These are phyloP conservation scores for Pterophyllum scalare DNA, from an alignment of 2,113 vertebrate species.

Conservation along the genomic window DNA sequence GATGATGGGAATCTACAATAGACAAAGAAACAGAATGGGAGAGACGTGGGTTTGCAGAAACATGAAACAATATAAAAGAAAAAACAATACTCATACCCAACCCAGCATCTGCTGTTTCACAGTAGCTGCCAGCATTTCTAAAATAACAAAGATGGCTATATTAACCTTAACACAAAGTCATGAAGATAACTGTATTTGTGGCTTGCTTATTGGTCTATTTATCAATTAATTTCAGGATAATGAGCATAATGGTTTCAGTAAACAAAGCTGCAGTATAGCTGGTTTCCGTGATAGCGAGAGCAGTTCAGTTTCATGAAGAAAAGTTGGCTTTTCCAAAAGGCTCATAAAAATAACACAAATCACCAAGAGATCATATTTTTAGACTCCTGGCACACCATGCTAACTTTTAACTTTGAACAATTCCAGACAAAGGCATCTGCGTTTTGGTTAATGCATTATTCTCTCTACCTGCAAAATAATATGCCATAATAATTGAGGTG, in stretches of 20 bases:
- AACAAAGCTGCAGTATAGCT: background rate
- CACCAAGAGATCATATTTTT: background rate
- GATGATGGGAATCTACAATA: background rate
- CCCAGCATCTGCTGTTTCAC: background rate
- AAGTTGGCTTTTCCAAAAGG: background rate
- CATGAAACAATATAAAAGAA: background rate
- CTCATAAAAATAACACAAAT: background rate
- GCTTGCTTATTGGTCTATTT: background rate
- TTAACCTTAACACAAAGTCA: background rate
- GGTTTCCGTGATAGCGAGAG: background rate
- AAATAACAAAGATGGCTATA: background rate
- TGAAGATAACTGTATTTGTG: background rate
- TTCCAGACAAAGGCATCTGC: background rate
- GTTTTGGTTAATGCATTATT: constrained; percentile 6
- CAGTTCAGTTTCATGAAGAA: background rate
- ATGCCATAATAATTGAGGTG: background rate
- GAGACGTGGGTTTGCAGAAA: background rate
- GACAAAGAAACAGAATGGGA: background rate
- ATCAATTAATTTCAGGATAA: background rate
- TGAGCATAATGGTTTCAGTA: background rate
- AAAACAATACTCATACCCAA: background rate
- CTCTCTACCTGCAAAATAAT: background rate
- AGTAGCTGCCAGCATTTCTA: background rate
- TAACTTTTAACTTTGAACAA: background rate
- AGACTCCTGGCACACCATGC: background rate